Conservation (phyloP, 2,888 invertebrate genomes). For the Cantharis lateralis region DNA sequence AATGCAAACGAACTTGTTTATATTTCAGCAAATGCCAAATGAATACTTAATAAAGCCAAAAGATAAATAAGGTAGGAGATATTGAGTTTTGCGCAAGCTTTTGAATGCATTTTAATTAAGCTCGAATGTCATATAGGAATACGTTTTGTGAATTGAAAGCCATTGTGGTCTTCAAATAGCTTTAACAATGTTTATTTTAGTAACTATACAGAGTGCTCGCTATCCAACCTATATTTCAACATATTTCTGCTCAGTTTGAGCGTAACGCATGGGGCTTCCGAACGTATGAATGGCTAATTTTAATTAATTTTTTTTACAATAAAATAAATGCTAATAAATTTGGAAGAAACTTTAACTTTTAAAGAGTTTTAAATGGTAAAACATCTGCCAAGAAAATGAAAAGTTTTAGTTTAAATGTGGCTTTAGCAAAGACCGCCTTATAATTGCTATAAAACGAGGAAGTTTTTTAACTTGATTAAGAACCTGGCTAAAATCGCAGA, state of each 20-base stretch:
- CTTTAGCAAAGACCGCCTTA: neutral
- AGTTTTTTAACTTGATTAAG: neutral
- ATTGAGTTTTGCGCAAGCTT: conserved; percentile 4
- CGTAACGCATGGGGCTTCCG: neutral
- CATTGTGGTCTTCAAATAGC: conserved; percentile 11
- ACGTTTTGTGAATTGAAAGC: conserved; percentile 4
- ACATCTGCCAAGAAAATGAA: conserved; percentile 1
- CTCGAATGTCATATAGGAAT: conserved; percentile 4
- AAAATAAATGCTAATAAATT: neutral
- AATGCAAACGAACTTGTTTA: neutral
- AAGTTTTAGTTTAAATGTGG: neutral
- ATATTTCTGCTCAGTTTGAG: neutral
- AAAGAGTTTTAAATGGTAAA: neutral
- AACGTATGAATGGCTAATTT: conserved; percentile 11
- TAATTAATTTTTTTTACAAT: conserved; percentile 8
- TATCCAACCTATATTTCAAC: conserved; percentile 11
- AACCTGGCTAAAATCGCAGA: neutral
- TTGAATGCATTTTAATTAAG: conserved; percentile 18
- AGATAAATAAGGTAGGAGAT: neutral
- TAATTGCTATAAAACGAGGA: neutral
- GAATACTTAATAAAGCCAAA: neutral
- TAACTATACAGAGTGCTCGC: neutral
- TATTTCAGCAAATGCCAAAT: neutral
- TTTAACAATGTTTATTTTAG: conserved; percentile 16
- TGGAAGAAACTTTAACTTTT: neutral